Conservation (phyloP, 1,140 invertebrate species). For the Drosophila micromelanica region DNA sequence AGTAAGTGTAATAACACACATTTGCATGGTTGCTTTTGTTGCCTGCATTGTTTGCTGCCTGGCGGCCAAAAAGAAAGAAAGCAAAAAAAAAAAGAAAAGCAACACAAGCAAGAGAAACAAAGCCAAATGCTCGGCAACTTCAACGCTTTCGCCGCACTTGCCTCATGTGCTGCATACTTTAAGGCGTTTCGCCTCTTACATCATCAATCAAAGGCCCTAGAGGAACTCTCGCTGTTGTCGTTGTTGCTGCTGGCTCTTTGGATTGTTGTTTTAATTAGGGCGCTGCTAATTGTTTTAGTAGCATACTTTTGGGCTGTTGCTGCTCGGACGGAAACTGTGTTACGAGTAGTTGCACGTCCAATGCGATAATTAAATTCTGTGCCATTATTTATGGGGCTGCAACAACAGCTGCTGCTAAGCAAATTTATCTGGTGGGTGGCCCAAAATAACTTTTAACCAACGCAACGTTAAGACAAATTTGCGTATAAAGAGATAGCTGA, state of each 20-base stretch:
- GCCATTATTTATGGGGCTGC: constrained; percentile 66
- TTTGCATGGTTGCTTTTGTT: constrained; percentile 57
- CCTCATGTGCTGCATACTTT: constrained; percentile 61
- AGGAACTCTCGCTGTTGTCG: constrained; percentile 1
- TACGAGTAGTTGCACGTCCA: constrained; percentile 58
- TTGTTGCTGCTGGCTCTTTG: constrained; percentile 17
- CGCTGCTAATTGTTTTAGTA: constrained; percentile 80
- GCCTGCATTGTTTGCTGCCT: constrained; percentile 60
- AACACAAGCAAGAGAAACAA: constrained; percentile 27
- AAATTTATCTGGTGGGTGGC: constrained; percentile 40
- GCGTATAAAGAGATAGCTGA: background rate
- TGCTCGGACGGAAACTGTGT: constrained; percentile 59
- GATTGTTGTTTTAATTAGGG: constrained; percentile 77
- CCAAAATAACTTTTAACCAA: background rate
- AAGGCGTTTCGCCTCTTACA: constrained; percentile 64
- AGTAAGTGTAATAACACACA: constrained; percentile 55
- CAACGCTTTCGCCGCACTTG: constrained; percentile 49
- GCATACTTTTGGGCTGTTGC: constrained; percentile 59
- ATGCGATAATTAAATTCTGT: constrained; percentile 72
- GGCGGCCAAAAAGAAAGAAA: constrained; percentile 54
- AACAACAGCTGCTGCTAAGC: constrained; percentile 27
- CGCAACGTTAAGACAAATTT: background rate
- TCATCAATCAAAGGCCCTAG: constrained; percentile 69
- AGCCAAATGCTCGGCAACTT: constrained; percentile 41
- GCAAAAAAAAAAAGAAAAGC: constrained; percentile 42